Conservation (phyloP, 1,140 invertebrate genomes). For the Drosophila neocordata region DNA sequence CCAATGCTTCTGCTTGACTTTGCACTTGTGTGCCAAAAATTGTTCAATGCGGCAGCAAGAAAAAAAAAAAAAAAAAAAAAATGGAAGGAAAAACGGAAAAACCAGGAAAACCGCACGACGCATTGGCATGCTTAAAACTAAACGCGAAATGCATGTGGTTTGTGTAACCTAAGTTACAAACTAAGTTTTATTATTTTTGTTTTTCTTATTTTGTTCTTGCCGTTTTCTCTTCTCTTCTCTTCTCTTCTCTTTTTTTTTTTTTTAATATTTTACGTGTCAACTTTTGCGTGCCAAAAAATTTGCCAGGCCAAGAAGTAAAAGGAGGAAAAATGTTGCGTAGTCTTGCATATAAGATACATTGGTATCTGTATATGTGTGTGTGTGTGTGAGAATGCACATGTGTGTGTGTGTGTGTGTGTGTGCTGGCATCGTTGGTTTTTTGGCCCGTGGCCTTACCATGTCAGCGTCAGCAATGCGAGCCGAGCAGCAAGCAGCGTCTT, state of each 20-base stretch:
- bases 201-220: neutral
- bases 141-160: conserved; percentile 9
- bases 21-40: conserved; percentile 3
- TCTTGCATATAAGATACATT: conserved; percentile 13
- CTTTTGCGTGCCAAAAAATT: conserved; percentile 60
- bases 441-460: conserved; percentile 7
- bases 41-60: neutral
- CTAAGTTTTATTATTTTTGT: neutral
- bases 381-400: conserved; percentile 7
- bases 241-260: conserved; percentile 1
- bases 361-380: conserved; percentile 9
- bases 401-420: conserved; percentile 20
- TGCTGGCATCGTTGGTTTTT: conserved; percentile 1
- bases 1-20: conserved; percentile 9
- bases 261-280: conserved; percentile 64
- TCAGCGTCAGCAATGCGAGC: conserved; percentile 2
- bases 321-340: conserved; percentile 46
- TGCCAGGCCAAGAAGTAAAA: conserved; percentile 14
- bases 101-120: conserved; percentile 5
- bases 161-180: conserved; percentile 1
- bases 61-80: neutral
- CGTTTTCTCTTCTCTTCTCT: neutral
- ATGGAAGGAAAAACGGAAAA: neutral
- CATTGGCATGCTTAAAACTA: conserved; percentile 6
- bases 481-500: neutral